phyloP scores from a whole-genome alignment of 2,113 vertebrate genomes.

The Phyllopteryx taeniolatus region DNA sequence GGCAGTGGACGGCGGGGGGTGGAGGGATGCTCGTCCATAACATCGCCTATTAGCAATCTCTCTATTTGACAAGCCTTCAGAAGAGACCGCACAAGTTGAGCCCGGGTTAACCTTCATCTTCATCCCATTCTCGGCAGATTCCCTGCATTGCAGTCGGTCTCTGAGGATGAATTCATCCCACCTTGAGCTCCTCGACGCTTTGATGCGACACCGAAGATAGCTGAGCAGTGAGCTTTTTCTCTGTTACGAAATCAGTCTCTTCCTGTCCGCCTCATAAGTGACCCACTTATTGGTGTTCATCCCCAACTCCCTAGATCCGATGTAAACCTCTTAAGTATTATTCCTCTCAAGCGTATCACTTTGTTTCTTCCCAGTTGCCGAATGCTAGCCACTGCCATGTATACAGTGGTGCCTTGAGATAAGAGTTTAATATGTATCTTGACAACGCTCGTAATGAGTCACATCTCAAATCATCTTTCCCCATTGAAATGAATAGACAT shows the following conservation, averaged over 20 bases:
- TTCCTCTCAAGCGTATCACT: too few relatives aligned
- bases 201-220: conserved; percentile 53
- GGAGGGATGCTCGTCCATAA: too few relatives aligned
- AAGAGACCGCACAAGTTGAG: background rate
- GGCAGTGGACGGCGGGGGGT: too few relatives aligned
- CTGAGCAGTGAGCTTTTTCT: conserved; percentile 49
- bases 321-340: background rate
- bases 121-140: background rate
- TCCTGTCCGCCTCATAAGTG: conserved; percentile 30
- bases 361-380: background rate
- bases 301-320: conserved; percentile 7
- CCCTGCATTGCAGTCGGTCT: background rate
- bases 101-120: background rate
- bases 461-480: too few relatives aligned
- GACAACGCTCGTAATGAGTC: too few relatives aligned
- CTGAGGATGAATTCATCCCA: conserved; percentile 43
- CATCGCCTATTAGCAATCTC: background rate
- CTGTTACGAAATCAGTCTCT: conserved; percentile 42
- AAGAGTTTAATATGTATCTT: too few relatives aligned
- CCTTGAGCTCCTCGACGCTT: conserved; percentile 38
- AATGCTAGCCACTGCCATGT: conserved; percentile 1
- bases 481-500: too few relatives aligned
- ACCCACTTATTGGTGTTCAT: conserved; percentile 47
- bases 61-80: background rate
- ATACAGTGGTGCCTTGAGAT: background rate